phyloP scores from a whole-genome alignment of 2,113 vertebrate species.

The Engraulis encrasicolus region DNA sequence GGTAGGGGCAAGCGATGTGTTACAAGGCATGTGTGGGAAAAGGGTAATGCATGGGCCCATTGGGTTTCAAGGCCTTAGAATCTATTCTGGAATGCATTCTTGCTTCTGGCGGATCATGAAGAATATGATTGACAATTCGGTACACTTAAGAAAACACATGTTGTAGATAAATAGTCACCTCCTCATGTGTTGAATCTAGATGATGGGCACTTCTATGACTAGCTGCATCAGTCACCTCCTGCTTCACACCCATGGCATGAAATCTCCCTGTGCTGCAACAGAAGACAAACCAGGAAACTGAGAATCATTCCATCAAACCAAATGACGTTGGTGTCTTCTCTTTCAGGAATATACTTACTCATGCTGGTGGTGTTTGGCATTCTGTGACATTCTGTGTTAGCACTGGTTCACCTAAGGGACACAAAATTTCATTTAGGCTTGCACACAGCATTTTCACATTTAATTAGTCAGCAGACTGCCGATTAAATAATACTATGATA shows the following conservation, averaged over 20 bases:
- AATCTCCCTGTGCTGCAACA: conserved; percentile 28
- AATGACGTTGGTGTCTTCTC: not conserved
- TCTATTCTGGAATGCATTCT: not conserved
- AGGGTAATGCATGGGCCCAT: not conserved
- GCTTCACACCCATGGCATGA: conserved; percentile 75
- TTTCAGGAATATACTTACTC: conserved; percentile 35
- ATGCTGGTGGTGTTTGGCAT: conserved; percentile 34
- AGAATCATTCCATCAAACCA: not conserved
- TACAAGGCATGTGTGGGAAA: not conserved
- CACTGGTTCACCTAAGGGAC: conserved; percentile 19
- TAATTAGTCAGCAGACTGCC: not conserved
- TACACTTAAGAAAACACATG: not conserved
- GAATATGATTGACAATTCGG: too few species aligned
- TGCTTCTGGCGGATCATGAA: too few species aligned
- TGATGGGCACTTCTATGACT: conserved; percentile 64
- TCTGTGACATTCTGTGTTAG: conserved; percentile 36
- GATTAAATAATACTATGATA: not conserved
- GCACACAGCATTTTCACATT: not conserved
- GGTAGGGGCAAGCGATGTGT: not conserved
- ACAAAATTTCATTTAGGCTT: conserved; percentile 18
- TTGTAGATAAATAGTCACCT: conserved; percentile 58
- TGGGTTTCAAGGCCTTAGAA: not conserved
- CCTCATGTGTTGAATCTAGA: conserved; percentile 70
- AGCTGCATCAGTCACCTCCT: conserved; percentile 73
- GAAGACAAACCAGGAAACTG: not conserved